These are phyloP conservation scores for Aselliscus stoliczkanus DNA, from an alignment of 2,797 vertebrate species.

Conservation along the genomic window DNA sequence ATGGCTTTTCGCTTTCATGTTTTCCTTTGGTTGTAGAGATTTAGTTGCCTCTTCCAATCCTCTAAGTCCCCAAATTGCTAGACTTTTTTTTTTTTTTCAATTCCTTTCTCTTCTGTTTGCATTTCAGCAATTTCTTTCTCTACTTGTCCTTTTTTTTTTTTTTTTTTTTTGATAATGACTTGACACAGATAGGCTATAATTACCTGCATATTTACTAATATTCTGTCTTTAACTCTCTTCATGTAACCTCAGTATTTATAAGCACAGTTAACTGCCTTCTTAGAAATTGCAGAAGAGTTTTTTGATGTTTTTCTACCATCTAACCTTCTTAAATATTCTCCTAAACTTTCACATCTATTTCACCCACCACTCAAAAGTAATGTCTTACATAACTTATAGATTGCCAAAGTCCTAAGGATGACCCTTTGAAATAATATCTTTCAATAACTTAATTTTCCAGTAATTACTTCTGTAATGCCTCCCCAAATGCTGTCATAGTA, in stretches of 20 bases:
- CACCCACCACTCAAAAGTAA: neutral
- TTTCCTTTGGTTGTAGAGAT: neutral
- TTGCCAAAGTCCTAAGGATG: neutral
- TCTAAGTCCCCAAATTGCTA: neutral
- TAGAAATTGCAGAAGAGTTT: neutral
- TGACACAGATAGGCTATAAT: neutral
- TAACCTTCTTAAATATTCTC: neutral
- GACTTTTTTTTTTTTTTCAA: neutral
- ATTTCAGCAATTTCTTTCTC: neutral
- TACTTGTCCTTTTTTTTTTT: neutral
- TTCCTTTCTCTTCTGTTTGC: neutral
- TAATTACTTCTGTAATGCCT: neutral
- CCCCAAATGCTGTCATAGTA: neutral
- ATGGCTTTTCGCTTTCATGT: neutral
- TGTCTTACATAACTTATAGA: neutral
- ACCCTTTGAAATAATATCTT: neutral
- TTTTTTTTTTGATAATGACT: neutral
- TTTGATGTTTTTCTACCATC: neutral
- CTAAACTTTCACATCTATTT: neutral
- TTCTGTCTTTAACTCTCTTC: neutral
- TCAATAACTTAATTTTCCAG: neutral
- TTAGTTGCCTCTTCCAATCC: neutral
- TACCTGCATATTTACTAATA: neutral
- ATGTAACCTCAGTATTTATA: neutral
- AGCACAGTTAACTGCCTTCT: neutral